Evolutionary conservation across 92 coral and sea anemone species (phyloP).

Genomic region (Epizoanthus stellaris): DNA sequence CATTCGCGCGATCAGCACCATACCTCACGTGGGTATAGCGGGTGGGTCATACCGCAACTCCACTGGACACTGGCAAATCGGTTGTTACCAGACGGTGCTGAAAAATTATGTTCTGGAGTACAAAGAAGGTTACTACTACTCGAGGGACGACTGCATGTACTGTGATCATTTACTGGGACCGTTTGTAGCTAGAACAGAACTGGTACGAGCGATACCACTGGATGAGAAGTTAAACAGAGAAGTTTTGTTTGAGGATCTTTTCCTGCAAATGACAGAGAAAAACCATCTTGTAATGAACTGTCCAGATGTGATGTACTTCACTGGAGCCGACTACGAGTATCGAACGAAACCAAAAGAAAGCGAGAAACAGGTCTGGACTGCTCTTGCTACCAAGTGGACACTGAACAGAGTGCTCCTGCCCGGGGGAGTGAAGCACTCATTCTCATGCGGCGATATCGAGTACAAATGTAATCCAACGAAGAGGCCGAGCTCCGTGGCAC

Average conservation of each 20-base stretch:
- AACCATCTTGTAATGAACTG: conserved; percentile 48
- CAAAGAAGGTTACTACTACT: conserved; percentile 63
- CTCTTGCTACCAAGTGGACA: conserved; percentile 61
- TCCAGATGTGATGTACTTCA: conserved; percentile 73
- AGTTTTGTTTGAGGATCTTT: conserved; percentile 55
- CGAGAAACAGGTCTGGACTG: conserved; percentile 43
- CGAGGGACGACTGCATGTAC: conserved; percentile 50
- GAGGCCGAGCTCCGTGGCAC: conserved; percentile 1
- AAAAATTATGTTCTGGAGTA: conserved; percentile 59
- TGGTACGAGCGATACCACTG: conserved; percentile 22
- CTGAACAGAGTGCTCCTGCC: conserved; percentile 58
- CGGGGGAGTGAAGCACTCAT: conserved; percentile 44
- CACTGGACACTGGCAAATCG: conserved; percentile 69
- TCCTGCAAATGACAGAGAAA: conserved; percentile 21
- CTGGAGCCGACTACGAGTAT: conserved; percentile 34
- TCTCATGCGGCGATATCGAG: conserved; percentile 55
- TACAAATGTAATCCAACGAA: conserved; percentile 21
- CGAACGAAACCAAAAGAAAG: conserved; percentile 4
- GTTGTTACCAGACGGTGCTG: conserved; percentile 58
- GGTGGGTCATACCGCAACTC: conserved; percentile 63
- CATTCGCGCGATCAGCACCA: conserved; percentile 62
- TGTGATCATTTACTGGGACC: conserved; percentile 65
- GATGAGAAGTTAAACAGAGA: conserved; percentile 50
- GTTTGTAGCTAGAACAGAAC: conserved; percentile 52
- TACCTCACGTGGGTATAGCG: conserved; percentile 62